Evolutionary conservation across 2,113 vertebrate genomes (phyloP).

Genomic region (Takifugu flavidus): DNA sequence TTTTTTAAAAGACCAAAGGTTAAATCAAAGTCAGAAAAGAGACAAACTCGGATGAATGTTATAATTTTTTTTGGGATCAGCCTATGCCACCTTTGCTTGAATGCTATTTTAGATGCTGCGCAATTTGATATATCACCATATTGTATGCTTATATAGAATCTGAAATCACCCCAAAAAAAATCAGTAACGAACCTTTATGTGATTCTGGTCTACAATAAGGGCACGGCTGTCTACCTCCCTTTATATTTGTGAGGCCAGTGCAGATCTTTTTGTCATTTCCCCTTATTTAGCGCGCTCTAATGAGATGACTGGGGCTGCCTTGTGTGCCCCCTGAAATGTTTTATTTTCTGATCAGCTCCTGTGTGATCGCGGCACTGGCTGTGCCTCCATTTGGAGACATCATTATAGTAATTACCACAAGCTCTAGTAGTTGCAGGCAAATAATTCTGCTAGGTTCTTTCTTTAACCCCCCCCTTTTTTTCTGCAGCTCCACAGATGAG

Average conservation of each 20-base stretch:
- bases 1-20: too few relatives aligned
- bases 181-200: neutral
- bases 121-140: too few relatives aligned
- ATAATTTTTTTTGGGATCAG: too few relatives aligned
- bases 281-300: conserved; percentile 43
- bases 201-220: conserved; percentile 3
- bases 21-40: too few relatives aligned
- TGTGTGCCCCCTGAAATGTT: conserved; percentile 58
- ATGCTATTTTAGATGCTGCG: too few relatives aligned
- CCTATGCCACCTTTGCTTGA: too few relatives aligned
- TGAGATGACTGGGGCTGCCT: conserved; percentile 58
- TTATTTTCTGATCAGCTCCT: conserved; percentile 63
- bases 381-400: conserved; percentile 67
- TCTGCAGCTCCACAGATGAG: conserved; percentile 53
- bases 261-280: conserved; percentile 25
- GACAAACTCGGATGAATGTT: too few relatives aligned
- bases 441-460: conserved; percentile 60
- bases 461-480: conserved; percentile 45
- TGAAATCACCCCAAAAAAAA: too few relatives aligned
- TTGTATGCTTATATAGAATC: too few relatives aligned
- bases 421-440: conserved; percentile 73
- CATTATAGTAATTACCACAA: conserved; percentile 76
- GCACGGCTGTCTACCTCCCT: conserved; percentile 14
- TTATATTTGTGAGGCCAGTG: conserved; percentile 8
- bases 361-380: conserved; percentile 55